These are phyloP conservation scores for Meloidogyne hapla DNA, from an alignment of 1,140 invertebrate species.

Conservation along the genomic window DNA sequence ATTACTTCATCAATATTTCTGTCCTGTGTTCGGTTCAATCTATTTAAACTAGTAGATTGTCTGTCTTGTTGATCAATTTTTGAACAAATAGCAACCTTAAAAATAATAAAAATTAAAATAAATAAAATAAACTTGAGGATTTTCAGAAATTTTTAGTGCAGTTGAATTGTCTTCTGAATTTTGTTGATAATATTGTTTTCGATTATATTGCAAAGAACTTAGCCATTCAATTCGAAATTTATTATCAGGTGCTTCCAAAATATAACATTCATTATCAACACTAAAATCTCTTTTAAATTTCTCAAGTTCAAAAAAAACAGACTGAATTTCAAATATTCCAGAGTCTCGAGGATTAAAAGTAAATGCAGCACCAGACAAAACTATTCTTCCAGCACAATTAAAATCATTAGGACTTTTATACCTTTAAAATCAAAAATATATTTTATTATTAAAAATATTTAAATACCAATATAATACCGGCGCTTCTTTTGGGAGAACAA, in stretches of 20 bases:
- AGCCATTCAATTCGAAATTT: constrained; percentile 37
- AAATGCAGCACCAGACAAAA: constrained; percentile 42
- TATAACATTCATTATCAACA: constrained; percentile 36
- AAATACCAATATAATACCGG: constrained; percentile 42
- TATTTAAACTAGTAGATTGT: neutral
- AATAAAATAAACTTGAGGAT: neutral
- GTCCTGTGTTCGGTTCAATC: neutral
- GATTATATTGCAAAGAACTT: constrained; percentile 31
- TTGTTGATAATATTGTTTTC: constrained; percentile 35
- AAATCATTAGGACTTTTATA: constrained; percentile 41
- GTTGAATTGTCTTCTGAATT: neutral
- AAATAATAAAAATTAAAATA: neutral
- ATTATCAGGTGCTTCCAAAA: constrained; percentile 37
- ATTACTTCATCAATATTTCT: neutral
- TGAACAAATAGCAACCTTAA: neutral
- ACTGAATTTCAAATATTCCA: constrained; percentile 48
- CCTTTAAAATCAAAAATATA: constrained; percentile 8
- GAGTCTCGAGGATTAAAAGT: constrained; percentile 39
- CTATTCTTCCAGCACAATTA: constrained; percentile 42
- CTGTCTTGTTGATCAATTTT: neutral
- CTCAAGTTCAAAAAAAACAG: constrained; percentile 26
- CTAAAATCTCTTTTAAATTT: constrained; percentile 14
- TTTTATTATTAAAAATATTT: too few species aligned
- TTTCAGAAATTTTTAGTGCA: neutral
- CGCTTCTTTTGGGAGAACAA: constrained; percentile 36